These are phyloP conservation scores for Ophiothrix spiculata DNA, from an alignment of 35 echinoderm and acorn worm species.

Conservation along the genomic window DNA sequence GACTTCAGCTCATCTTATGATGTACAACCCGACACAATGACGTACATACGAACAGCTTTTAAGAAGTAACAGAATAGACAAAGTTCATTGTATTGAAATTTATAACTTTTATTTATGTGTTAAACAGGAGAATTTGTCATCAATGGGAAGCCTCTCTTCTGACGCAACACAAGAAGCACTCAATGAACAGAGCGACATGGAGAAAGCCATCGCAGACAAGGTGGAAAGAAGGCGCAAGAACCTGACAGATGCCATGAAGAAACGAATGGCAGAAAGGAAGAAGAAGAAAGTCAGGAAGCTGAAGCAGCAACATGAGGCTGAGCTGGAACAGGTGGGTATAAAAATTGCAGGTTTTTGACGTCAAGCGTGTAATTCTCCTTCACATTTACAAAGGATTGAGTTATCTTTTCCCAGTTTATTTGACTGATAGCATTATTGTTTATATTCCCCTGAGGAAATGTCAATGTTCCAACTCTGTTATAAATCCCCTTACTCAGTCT, in stretches of 20 bases:
- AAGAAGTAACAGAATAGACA: too few relatives aligned
- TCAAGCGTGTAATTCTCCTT: too few relatives aligned
- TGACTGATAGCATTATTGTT: too few relatives aligned
- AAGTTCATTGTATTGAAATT: neutral
- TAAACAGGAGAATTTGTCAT: slow-evolving; percentile 44
- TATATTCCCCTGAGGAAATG: too few relatives aligned
- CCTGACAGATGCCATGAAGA: slow-evolving; percentile 71
- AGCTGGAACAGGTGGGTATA: slow-evolving; percentile 79
- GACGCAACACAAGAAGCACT: slow-evolving; percentile 40
- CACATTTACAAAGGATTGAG: too few relatives aligned
- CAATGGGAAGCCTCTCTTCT: slow-evolving; percentile 34
- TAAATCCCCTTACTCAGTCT: too few relatives aligned
- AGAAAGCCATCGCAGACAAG: slow-evolving; percentile 41
- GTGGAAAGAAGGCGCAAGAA: slow-evolving; percentile 58
- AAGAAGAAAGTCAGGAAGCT: slow-evolving; percentile 73
- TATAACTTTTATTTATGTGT: neutral
- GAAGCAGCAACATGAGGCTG: slow-evolving; percentile 72
- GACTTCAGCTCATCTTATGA: too few relatives aligned
- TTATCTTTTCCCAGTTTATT: too few relatives aligned
- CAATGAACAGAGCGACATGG: slow-evolving; percentile 59
- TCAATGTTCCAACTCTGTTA: too few relatives aligned
- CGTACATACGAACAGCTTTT: too few relatives aligned
- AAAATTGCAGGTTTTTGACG: too few relatives aligned
- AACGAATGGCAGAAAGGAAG: slow-evolving; percentile 83
- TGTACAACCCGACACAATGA: too few relatives aligned